Base-by-base conservation (phyloP, 1,140 invertebrate species). In the Polypedilum pembai region DNA sequence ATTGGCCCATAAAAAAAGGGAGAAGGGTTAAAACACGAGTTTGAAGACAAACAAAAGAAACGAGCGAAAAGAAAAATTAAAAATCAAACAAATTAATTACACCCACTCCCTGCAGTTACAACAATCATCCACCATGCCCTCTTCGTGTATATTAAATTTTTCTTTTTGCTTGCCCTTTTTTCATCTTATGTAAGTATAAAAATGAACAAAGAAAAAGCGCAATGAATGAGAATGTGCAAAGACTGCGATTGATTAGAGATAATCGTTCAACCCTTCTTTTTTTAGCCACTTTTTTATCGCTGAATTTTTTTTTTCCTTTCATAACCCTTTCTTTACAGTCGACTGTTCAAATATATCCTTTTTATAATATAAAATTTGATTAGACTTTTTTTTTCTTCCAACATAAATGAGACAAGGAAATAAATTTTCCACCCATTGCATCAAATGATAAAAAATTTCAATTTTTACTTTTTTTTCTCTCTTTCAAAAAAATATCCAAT, bases 1-100 rank as follows among this genome's bases (percentile, higher is more conserved):
- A 69, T 69, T 69, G 65, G 65, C 65, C 17, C 17, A 69, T 20
- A 18, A 69, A 69, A 69, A 69, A 69, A 69, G 17, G 17, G 65
- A 20, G 17, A 21, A 69, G 17, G 65, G 65, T 17, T 15, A 65
- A 66, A 66, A 69, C n/a, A 69, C n/a, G 20, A 69, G 65, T 69
- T 69, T 69, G 8, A 69, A 69, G 65, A 69, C 18, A 69, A 69
- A 69, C 65, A 69, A 69, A 69, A 69, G 65, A 69, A 18, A 69
- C 3, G 10, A 17, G 45, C 10, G 10, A 18, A 66, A 69, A 69
- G 17, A 69, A 69, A 69, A 69, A 69, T 69, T 69, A 69, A 69
- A 69, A 69, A 69, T 69, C 65, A 69, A 69, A 69, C 65, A 69
- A 69, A 69, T 69, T 69, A 69, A 69, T 69, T 69, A 69, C 65